Base-by-base conservation (phyloP, 2,113 vertebrate genomes). In the Serilophus lunatus region DNA sequence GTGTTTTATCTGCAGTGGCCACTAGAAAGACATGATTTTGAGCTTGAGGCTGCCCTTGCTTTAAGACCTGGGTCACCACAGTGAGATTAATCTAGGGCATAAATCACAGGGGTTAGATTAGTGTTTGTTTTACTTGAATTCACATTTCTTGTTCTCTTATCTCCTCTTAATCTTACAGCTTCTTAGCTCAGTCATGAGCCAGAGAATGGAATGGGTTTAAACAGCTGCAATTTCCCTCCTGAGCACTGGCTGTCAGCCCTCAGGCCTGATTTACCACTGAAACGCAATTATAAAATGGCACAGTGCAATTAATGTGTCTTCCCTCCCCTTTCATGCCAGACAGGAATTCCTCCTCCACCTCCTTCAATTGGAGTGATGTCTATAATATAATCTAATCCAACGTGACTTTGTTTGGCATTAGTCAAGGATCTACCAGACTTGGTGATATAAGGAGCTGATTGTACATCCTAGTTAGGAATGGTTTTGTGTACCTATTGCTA, bases 101-200 rank as follows among this genome's bases (percentile, higher is more conserved):
- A 96, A 94, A 96, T 97, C 88, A 92, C 64, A 88, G 83, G 51
- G 69, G 57, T 91, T 95, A 93, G 80, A 92, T 95, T 91, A 95
- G 87, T 93, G 87, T 90, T 96, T 94, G 61, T 93, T 96, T 97
- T 93, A 90, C 88, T 95, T 93, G 74, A 95, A 76, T 96, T 91
- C 82, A 94, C 93, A 86, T 96, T 90, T 95, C 68, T 93, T 93
- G 33, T 49, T 81, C 61, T 88, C 82, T 96, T 95, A 94, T 92
- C 95, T 93, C 33, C 18, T 65, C 88, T 65, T 86, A 90, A 93
- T 96, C 88, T 96, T 88, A 42, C 61, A 90, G 76, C 36, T 86
- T 95, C 92, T 88, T 80, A 88, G 61, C 68, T 93, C 53, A 78
- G 3, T 95, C 86, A 82, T 65, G 92, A 94, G 72, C 76, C 50